phyloP scores from a whole-genome alignment of 2,113 vertebrate genomes.

The Thalassarche chlororhynchos region DNA sequence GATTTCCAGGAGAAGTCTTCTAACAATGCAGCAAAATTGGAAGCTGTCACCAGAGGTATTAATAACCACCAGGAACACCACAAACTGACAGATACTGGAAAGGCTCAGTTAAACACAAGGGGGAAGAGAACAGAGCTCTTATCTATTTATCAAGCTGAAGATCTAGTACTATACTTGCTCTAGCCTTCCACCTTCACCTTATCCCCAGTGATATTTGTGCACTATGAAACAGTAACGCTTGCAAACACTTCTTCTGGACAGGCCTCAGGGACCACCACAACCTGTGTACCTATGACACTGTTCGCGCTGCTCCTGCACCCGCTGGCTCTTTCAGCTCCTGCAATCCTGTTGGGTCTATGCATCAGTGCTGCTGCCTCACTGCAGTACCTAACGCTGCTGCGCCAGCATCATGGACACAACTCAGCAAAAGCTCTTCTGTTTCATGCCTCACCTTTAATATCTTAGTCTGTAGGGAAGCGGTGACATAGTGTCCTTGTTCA shows the following conservation, averaged over 20 bases:
- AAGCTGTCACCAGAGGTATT: neutral
- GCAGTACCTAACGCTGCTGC: neutral
- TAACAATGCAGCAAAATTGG: neutral
- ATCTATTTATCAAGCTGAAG: neutral
- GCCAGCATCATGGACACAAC: neutral
- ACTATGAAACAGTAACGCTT: neutral
- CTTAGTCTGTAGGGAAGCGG: neutral
- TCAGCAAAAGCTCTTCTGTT: neutral
- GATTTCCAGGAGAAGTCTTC: neutral
- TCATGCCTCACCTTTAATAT: neutral
- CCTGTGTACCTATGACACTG: no score
- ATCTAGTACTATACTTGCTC: neutral
- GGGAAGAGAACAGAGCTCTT: neutral
- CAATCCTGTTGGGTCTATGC: neutral
- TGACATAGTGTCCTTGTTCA: conserved; percentile 4
- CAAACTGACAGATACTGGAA: neutral
- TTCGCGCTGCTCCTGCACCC: neutral
- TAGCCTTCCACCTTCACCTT: neutral
- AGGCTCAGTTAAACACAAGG: neutral
- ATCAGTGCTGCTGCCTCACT: neutral
- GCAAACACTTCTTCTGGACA: neutral
- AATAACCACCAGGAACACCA: neutral
- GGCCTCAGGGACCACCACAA: neutral
- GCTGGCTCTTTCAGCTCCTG: neutral
- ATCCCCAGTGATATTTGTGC: neutral